Conservation (phyloP, 2,113 vertebrate species). For the Clinocottus analis region DNA sequence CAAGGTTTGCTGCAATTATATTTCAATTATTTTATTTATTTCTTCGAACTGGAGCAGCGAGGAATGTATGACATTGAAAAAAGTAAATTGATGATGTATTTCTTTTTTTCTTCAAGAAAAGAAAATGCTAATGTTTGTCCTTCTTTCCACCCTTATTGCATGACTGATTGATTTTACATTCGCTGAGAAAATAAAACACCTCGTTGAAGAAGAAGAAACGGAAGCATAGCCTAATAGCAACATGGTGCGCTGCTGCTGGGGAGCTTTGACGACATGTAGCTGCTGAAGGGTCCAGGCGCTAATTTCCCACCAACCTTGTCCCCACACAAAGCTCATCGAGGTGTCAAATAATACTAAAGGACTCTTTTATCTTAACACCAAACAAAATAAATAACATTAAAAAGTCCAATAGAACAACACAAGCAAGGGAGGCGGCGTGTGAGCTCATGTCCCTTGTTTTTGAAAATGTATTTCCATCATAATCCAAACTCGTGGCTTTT, state of each 20-base stretch:
- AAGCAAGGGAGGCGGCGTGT: slow-evolving; percentile 87
- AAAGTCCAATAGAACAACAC: slow-evolving; percentile 92
- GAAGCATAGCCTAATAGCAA: slow-evolving; percentile 42
- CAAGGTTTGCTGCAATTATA: slow-evolving; percentile 57
- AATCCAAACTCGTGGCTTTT: slow-evolving; percentile 89
- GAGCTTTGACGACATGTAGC: slow-evolving; percentile 49
- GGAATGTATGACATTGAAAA: slow-evolving; percentile 91
- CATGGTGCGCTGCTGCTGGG: slow-evolving; percentile 32
- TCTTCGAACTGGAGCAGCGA: slow-evolving; percentile 93
- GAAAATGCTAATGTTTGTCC: slow-evolving; percentile 80
- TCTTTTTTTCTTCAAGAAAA: slow-evolving; percentile 82
- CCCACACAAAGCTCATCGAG: slow-evolving; percentile 87
- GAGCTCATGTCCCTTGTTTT: slow-evolving; percentile 83
- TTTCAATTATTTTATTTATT: slow-evolving; percentile 87
- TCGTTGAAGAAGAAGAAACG: slow-evolving; percentile 66
- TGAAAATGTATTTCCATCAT: slow-evolving; percentile 61
- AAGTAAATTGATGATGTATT: slow-evolving; percentile 80
- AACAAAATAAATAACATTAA: slow-evolving; percentile 96
- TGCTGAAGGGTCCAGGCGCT: slow-evolving; percentile 43
- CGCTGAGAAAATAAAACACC: slow-evolving; percentile 69
- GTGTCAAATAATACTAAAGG: slow-evolving; percentile 96
- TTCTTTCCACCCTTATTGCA: slow-evolving; percentile 92
- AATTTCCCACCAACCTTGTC: slow-evolving; percentile 57
- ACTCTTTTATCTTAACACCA: slow-evolving; percentile 85
- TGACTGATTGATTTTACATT: slow-evolving; percentile 84